Conservation (phyloP, 2,113 vertebrate species). For the Mus spicilegus region DNA sequence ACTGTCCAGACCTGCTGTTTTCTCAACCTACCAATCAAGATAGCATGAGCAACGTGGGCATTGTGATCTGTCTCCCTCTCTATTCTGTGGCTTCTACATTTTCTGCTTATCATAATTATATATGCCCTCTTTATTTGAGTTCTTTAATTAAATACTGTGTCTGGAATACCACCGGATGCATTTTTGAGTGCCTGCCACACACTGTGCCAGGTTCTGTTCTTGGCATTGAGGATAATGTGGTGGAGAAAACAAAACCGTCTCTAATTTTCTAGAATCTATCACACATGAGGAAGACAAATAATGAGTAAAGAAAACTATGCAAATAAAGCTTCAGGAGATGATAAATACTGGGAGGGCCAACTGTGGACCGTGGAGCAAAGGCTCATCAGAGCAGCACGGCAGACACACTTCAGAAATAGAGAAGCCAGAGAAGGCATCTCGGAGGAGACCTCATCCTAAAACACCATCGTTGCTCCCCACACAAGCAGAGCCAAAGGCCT, state of each 20-base stretch:
- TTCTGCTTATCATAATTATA: conserved; percentile 14
- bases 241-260: neutral
- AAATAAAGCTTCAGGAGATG: neutral
- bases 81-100: conserved; percentile 18
- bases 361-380: neutral
- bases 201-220: neutral
- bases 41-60: neutral
- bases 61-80: conserved; percentile 24
- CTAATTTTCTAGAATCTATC: conserved; percentile 43
- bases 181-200: neutral
- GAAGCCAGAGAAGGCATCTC: neutral
- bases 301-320: conserved; percentile 25
- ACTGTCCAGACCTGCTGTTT: neutral
- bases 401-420: conserved; percentile 25
- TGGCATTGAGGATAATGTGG: neutral
- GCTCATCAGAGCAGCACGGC: neutral
- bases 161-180: conserved; percentile 12
- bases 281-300: neutral
- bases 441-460: neutral
- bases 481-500: neutral
- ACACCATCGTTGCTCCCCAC: neutral
- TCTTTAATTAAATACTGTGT: conserved; percentile 28
- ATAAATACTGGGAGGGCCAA: neutral
- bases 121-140: conserved; percentile 1
- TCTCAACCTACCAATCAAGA: conserved; percentile 19